phyloP scores from a whole-genome alignment of 1,140 invertebrate genomes.

The Micrasema longulum region DNA sequence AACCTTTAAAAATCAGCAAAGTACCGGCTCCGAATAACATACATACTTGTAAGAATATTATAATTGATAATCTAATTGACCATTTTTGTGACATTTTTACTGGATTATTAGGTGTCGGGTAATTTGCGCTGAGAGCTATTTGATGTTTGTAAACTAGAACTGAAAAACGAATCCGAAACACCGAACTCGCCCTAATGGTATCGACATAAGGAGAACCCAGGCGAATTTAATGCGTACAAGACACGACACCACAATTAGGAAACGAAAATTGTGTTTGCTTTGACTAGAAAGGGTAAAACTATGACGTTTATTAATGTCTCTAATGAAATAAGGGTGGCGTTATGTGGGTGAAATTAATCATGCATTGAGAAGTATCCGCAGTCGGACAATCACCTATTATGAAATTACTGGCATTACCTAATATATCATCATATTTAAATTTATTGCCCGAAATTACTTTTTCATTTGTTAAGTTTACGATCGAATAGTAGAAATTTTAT shows the following conservation, averaged over 20 bases:
- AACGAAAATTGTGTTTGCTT: constrained; percentile 31
- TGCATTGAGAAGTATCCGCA: not conserved
- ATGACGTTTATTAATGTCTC: constrained; percentile 36
- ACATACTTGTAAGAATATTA: no score
- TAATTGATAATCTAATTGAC: no score
- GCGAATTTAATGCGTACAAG: constrained; percentile 21
- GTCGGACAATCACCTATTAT: not conserved
- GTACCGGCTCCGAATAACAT: no score
- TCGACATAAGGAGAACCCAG: constrained; percentile 12
- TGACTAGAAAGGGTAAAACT: constrained; percentile 37
- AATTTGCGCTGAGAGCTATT: no score
- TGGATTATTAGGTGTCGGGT: no score
- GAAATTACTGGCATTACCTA: constrained; percentile 9
- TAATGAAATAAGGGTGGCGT: constrained; percentile 18
- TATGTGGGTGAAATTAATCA: constrained; percentile 33
- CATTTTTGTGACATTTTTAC: no score
- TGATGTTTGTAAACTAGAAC: not conserved
- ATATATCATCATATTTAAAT: no score
- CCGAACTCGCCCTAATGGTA: constrained; percentile 21
- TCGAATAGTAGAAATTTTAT: no score
- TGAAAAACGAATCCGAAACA: not conserved
- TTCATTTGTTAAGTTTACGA: no score
- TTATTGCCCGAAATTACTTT: no score
- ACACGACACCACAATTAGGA: constrained; percentile 42
- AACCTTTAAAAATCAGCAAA: no score